Conservation (phyloP, 2,797 vertebrate genomes). For the Rhabdomys pumilio region DNA sequence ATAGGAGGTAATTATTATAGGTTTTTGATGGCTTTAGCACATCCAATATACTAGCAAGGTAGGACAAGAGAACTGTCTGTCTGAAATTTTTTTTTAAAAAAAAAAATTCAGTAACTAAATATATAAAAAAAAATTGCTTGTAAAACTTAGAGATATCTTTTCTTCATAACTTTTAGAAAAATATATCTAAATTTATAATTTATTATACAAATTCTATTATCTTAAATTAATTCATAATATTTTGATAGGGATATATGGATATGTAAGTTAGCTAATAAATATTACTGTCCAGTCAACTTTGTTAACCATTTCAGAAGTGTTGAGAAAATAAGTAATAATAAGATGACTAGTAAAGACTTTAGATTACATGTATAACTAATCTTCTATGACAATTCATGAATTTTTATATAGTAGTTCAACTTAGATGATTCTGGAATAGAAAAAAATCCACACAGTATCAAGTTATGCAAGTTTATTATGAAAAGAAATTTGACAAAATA, state of each 20-base stretch:
- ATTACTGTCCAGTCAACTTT: slow-evolving; percentile 31
- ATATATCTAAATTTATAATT: slow-evolving; percentile 24
- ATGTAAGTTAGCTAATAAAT: slow-evolving; percentile 52
- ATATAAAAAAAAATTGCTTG: slow-evolving; percentile 19
- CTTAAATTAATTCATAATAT: slow-evolving; percentile 50
- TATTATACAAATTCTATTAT: slow-evolving; percentile 52
- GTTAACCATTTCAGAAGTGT: neutral
- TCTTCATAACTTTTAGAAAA: slow-evolving; percentile 32
- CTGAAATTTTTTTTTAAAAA: slow-evolving; percentile 19
- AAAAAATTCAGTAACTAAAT: slow-evolving; percentile 18
- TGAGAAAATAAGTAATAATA: slow-evolving; percentile 57
- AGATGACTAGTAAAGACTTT: slow-evolving; percentile 57
- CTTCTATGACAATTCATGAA: slow-evolving; percentile 46
- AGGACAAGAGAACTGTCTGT: slow-evolving; percentile 23
- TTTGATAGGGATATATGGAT: slow-evolving; percentile 11
- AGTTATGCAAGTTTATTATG: slow-evolving; percentile 88
- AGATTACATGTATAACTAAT: slow-evolving; percentile 66
- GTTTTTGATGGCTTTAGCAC: neutral
- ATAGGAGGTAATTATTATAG: neutral
- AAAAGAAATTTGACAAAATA: slow-evolving; percentile 87
- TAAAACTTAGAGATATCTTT: slow-evolving; percentile 27
- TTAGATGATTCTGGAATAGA: slow-evolving; percentile 85
- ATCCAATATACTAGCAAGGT: neutral
- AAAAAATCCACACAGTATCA: slow-evolving; percentile 87
- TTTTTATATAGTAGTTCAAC: slow-evolving; percentile 65